Conservation (phyloP, 35 echinoderm and acorn worm genomes). For the Strongylocentrotus purpuratus region DNA sequence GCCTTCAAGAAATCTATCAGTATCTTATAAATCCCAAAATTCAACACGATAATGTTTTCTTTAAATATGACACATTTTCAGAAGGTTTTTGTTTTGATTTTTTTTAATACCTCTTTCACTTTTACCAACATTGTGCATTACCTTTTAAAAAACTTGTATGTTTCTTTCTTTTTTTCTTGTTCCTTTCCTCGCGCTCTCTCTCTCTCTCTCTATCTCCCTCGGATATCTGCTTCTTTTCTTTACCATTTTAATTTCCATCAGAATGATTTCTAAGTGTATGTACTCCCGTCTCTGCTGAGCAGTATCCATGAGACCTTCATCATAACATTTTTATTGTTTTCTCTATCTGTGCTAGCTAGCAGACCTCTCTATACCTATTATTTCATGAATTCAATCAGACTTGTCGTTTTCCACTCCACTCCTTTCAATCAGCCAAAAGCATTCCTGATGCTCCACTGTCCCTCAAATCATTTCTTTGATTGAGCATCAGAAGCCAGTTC, state of each 20-base stretch:
- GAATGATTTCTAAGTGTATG: neutral
- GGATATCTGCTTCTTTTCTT: neutral
- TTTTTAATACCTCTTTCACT: too few relatives aligned
- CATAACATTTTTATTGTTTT: neutral
- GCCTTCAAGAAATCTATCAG: too few relatives aligned
- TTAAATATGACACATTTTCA: too few relatives aligned
- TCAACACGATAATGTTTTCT: too few relatives aligned
- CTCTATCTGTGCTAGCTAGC: neutral
- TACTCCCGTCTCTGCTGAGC: neutral
- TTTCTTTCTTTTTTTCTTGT: too few relatives aligned
- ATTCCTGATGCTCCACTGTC: neutral
- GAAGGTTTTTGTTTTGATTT: too few relatives aligned
- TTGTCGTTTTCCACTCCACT: slow-evolving; percentile 10
- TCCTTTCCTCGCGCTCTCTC: neutral
- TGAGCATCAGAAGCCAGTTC: neutral
- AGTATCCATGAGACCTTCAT: neutral
- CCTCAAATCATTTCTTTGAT: neutral
- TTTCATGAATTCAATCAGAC: slow-evolving; percentile 18
- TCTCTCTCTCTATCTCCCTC: neutral
- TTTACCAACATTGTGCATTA: too few relatives aligned
- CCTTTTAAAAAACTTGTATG: too few relatives aligned
- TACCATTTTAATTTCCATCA: neutral
- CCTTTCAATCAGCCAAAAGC: slow-evolving; percentile 5
- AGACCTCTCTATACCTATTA: slow-evolving; percentile 1
- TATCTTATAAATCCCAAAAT: too few relatives aligned